A percentile compares a stretch with the other conserved stretches of the same genome.
Evolutionary conservation across 1,140 invertebrate genomes (phyloP).

Genomic region (Drosophila busckii): DNA sequence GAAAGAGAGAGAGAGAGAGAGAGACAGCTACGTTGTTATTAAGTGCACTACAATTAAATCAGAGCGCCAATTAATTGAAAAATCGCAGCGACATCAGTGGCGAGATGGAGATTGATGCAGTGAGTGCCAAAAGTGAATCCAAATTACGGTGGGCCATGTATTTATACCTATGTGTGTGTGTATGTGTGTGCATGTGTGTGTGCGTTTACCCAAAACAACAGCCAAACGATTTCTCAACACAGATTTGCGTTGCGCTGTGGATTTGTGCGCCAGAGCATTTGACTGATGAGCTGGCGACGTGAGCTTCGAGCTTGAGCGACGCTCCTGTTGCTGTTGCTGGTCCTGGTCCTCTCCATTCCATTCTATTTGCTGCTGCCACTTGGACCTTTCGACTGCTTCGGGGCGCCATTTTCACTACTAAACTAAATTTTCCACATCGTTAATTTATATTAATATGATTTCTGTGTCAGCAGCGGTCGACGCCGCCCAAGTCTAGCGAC

Average conservation of each 20-base stretch:
- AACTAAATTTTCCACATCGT: constrained; percentile 79
- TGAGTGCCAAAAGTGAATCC: constrained; percentile 18
- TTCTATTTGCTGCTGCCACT: no score
- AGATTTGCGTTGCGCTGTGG: constrained; percentile 26
- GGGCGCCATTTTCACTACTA: constrained; percentile 74
- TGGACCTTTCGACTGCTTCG: constrained; percentile 17
- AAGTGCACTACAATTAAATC: constrained; percentile 45
- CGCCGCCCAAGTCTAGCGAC: constrained; percentile 48
- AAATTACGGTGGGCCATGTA: no score
- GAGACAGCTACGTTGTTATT: not conserved
- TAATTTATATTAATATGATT: constrained; percentile 79
- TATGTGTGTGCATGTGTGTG: no score
- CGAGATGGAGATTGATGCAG: constrained; percentile 51
- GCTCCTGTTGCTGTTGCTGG: constrained; percentile 7
- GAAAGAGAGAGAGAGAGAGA: no score
- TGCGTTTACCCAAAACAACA: constrained; percentile 23
- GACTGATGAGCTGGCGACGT: constrained; percentile 69
- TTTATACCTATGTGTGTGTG: no score
- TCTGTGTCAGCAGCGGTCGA: constrained; percentile 77
- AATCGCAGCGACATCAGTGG: constrained; percentile 12
- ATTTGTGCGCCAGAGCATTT: constrained; percentile 65
- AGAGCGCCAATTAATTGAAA: constrained; percentile 56
- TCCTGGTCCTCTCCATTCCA: not conserved
- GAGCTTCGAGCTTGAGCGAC: constrained; percentile 43
- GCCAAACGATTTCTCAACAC: constrained; percentile 53